Percentiles rank a stretch among this genome's conserved stretches.
Conservation (phyloP, 2,113 vertebrate species). For the Xerus inauris region DNA sequence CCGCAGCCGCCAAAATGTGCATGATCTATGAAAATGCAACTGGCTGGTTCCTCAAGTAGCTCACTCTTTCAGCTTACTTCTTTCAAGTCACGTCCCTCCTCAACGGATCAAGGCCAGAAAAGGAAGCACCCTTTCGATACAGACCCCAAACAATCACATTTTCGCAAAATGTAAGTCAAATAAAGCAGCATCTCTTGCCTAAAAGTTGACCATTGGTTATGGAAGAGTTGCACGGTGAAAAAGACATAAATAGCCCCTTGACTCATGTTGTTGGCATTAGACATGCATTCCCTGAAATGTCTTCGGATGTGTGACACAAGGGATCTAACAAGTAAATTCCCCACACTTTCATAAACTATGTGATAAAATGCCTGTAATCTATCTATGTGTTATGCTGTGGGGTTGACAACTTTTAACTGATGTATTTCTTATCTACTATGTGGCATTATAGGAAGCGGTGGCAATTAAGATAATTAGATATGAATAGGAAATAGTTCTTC, state of each 20-base stretch:
- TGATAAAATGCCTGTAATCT: constrained; percentile 35
- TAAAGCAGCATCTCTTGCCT: constrained; percentile 42
- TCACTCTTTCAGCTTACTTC: too few relatives aligned
- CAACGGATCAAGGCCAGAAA: constrained; percentile 82
- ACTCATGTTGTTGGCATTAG: constrained; percentile 66
- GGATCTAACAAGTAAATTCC: constrained; percentile 67
- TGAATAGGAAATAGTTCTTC: constrained; percentile 64
- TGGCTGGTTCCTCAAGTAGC: constrained; percentile 74
- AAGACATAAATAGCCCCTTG: constrained; percentile 1
- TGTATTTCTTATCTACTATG: constrained; percentile 69
- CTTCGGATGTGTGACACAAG: constrained; percentile 58
- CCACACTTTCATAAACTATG: not conserved
- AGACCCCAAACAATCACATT: constrained; percentile 81
- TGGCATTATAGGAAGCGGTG: constrained; percentile 67
- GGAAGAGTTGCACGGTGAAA: not conserved
- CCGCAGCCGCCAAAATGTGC: constrained; percentile 83
- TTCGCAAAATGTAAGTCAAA: constrained; percentile 82
- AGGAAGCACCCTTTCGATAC: constrained; percentile 77
- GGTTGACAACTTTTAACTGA: constrained; percentile 52
- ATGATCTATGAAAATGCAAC: constrained; percentile 80
- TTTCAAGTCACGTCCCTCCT: constrained; percentile 75
- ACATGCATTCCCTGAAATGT: constrained; percentile 64
- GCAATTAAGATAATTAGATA: constrained; percentile 74
- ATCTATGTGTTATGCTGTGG: not conserved
- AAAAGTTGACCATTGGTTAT: constrained; percentile 73